Evolutionary conservation across 2,888 invertebrate species (phyloP), one percentile per base, ranked within the genome.

Genomic region (Lysandra bellargus): DNA sequence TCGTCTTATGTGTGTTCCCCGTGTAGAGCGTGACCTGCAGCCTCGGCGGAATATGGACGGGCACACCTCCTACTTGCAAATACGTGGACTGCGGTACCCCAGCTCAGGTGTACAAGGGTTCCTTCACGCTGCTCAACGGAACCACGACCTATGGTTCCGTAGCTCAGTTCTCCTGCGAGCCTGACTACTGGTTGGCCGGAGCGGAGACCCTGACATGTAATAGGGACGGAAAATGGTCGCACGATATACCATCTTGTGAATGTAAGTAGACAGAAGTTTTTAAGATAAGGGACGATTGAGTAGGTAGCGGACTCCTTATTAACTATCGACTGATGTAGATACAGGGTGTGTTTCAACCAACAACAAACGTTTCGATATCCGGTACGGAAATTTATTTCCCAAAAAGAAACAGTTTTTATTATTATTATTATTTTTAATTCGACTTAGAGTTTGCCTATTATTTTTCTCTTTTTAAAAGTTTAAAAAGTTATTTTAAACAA

Each of bases 71-170:
- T 0, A 96, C 96, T 3, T 98, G 98, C 89, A 96, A 97, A 88
- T 98, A 97, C 90, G 97, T 98, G 2, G 98, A 97, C 89, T 98
- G 98, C 88, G 98, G 97, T 0, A 96, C 97, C 7, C 98, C 97
- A 0, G 97, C 97, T 0, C 96, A 97, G 83, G 96, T 97, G 4
- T 97, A 97, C 88, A 97, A 97, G 83, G 98, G 98, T 0, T 95
- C 95, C 80, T 97, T 96, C 84, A 93, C 95, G 37, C 92, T 98
- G 1, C 87, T 97, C 9, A 98, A 98, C 86, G 96, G 96, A 2
- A 97, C 97, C 1, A 98, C 98, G 0, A 98, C 97, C 0, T 97
- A 97, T 61, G 97, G 96, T 1, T 97, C 98, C 78, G 87, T 97
- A 44, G 96, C 97, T 0, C 96, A 97, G 86, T 98, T 98, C 88